These are phyloP conservation scores for Pterostichus niger DNA, from an alignment of 2,888 invertebrate genomes.

Conservation along the genomic window DNA sequence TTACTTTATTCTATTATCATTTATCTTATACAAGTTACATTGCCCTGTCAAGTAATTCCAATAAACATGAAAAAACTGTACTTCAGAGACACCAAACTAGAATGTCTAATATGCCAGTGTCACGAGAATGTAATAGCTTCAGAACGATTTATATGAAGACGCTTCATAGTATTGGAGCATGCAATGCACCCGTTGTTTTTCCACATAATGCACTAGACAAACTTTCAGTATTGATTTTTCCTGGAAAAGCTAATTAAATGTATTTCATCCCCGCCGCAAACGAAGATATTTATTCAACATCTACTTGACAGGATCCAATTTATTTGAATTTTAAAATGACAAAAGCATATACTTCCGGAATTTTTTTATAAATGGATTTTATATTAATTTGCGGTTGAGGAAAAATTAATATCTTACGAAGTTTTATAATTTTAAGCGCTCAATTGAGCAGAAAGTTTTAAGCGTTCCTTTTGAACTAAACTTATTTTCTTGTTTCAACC, in stretches of 20 bases:
- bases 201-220: constrained; percentile 38
- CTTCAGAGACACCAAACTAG: constrained; percentile 30
- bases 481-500: constrained; percentile 32
- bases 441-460: constrained; percentile 48
- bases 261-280: background rate
- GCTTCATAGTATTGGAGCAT: constrained; percentile 45
- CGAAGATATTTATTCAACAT: constrained; percentile 10
- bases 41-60: constrained; percentile 6
- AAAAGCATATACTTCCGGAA: no score
- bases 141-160: constrained; percentile 46
- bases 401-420: constrained; percentile 42
- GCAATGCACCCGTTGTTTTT: constrained; percentile 46
- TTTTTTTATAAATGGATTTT: no score
- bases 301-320: constrained; percentile 20
- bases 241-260: constrained; percentile 40
- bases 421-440: constrained; percentile 24
- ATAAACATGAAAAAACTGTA: constrained; percentile 56
- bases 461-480: constrained; percentile 37
- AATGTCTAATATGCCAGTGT: constrained; percentile 50
- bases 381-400: background rate
- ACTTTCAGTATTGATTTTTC: constrained; percentile 42
- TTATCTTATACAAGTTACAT: constrained; percentile 18
- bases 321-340: background rate
- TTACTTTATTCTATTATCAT: background rate
- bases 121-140: constrained; percentile 47